Base-by-base conservation (phyloP, 2,888 invertebrate species). In the Augiades crinisus region DNA sequence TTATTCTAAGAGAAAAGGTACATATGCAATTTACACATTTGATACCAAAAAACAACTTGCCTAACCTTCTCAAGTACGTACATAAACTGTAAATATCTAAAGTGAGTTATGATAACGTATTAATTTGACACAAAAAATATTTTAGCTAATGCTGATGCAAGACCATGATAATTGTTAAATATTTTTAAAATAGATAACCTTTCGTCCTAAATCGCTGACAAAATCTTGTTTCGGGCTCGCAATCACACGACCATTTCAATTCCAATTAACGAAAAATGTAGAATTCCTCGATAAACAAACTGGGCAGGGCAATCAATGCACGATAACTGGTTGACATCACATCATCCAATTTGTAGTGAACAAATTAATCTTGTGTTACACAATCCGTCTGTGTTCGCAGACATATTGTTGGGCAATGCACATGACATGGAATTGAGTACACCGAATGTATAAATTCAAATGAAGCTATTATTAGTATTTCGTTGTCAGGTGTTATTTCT, bases 251-350 rank as follows among this genome's bases (percentile, higher is more conserved):
- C 38, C 38, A 16, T 27, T 19, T 16, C 27, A 22, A 45, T 45
- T 34, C 33, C 31, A 41, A 34, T 16, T 34, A 12, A 17, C 16
- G 34, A 41, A 38, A 41, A 13, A 17, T 40, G 12, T 30, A 24
- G 21, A 34, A 8, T 41, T 13, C 24, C 13, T 21, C 6, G 50
- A 50, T 50, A 50, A 50, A 33, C 43, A 36, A 19, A 19, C 27
- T 36, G 21, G 51, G 44, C 30, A 22, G 30, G 50, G 44, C 43
- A 51, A 37, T 14, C 50, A 27, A 8, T 7, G 34, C 2, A 12
- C 19, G 51, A 51, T 51, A 50, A 43, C 50, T 34, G 36, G 31
- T 43, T 13, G 36, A 36, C 43, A 50, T 34, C 17, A 33, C 47
- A 19, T 17, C 47, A 34, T 1, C 16, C 17, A 7, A 43, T 34